Conservation (phyloP, 2,888 invertebrate species). For the Pristionchus japonicus region DNA sequence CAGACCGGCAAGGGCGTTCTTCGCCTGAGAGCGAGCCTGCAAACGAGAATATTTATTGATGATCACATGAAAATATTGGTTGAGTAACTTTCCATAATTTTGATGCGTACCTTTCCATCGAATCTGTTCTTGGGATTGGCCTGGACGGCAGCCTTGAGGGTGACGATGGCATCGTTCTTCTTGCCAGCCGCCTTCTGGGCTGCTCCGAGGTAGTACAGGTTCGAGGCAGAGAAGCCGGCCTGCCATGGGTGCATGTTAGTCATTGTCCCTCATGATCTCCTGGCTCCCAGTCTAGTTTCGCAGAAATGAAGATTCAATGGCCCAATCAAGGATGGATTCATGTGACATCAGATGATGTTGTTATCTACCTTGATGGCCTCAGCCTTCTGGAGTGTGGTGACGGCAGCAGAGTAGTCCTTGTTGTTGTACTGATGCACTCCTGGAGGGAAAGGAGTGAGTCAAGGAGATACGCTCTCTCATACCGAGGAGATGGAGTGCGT, state of each 20-base stretch:
- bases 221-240: slow-evolving; percentile 62
- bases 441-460: no score
- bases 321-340: background rate
- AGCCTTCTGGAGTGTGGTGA: slow-evolving; percentile 62
- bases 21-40: slow-evolving; percentile 51
- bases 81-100: background rate
- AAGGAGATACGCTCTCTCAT: slow-evolving; percentile 41
- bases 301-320: background rate
- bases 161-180: slow-evolving; percentile 60
- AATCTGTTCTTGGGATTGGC: slow-evolving; percentile 51
- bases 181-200: slow-evolving; percentile 56
- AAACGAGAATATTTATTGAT: background rate
- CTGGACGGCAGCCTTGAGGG: slow-evolving; percentile 57
- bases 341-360: background rate
- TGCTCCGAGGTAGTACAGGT: slow-evolving; percentile 61
- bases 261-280: no score
- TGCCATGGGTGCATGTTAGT: slow-evolving; percentile 43
- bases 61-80: background rate
- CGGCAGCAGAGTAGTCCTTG: slow-evolving; percentile 63
- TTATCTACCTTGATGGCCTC: slow-evolving; percentile 60
- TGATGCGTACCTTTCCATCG: slow-evolving; percentile 55
- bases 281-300: no score
- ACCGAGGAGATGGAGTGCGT: slow-evolving; percentile 63
- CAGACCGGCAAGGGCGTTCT: slow-evolving; percentile 51
- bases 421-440: slow-evolving; percentile 56